Evolutionary conservation across 1,140 invertebrate species (phyloP).

Genomic region (Littorina saxatilis): DNA sequence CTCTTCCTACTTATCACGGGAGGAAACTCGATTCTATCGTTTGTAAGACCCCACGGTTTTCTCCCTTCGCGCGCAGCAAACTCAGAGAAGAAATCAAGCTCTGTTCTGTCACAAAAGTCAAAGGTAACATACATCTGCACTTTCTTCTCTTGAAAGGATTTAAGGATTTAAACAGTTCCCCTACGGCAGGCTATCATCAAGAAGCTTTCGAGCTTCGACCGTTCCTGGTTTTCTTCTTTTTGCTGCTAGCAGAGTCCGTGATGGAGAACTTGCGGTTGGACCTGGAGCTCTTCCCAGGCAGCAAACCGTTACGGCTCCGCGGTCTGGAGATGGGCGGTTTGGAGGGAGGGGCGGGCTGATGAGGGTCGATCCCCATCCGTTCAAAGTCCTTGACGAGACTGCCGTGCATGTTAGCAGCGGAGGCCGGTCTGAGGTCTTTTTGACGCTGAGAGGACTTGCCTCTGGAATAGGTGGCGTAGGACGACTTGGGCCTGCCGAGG

Average conservation of each 20-base stretch:
- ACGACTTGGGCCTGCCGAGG: constrained; percentile 63
- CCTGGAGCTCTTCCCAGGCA: constrained; percentile 65
- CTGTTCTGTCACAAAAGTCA: no score
- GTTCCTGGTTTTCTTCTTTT: constrained; percentile 1
- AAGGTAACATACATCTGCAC: no score
- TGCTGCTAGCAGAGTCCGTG: constrained; percentile 50
- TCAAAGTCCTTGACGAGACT: constrained; percentile 58
- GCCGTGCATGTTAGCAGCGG: constrained; percentile 35
- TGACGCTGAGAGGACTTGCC: constrained; percentile 56
- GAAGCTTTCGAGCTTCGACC: neutral
- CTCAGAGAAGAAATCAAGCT: no score
- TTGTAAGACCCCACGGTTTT: no score
- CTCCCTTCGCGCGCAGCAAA: no score
- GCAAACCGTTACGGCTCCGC: constrained; percentile 56
- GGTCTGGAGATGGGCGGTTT: constrained; percentile 48
- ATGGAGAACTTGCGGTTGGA: constrained; percentile 67
- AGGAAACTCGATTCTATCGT: no score
- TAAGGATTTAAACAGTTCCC: no score
- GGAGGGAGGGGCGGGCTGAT: constrained; percentile 45
- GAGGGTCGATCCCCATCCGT: constrained; percentile 59
- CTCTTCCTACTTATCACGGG: no score
- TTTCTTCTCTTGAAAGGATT: no score
- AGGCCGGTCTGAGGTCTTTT: constrained; percentile 57
- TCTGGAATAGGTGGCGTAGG: constrained; percentile 58
- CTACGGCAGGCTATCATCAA: no score